Evolutionary conservation across 2,113 vertebrate species (phyloP).

Genomic region (Pachypanchax playfairii): DNA sequence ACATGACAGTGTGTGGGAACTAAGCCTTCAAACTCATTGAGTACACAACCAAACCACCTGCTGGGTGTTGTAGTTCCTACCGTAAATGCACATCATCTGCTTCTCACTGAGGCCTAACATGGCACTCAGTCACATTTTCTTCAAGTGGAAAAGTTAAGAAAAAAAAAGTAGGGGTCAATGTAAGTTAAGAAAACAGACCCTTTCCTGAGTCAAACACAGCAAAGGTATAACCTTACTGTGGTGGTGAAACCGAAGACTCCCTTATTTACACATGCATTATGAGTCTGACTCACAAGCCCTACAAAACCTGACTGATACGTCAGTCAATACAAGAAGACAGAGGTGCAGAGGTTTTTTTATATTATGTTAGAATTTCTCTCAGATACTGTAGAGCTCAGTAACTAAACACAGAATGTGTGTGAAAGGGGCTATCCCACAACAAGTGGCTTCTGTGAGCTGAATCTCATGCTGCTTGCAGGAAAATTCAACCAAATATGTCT

Average conservation of each 20-base stretch:
- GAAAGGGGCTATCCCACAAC: conserved; percentile 34
- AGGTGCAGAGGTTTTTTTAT: conserved; percentile 8
- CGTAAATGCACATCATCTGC: conserved; percentile 45
- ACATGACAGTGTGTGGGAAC: not conserved
- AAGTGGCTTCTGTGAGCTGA: conserved; percentile 56
- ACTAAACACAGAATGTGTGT: conserved; percentile 32
- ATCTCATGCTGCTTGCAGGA: conserved; percentile 42
- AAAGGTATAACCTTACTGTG: conserved; percentile 72
- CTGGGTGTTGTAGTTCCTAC: conserved; percentile 11
- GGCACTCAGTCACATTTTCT: conserved; percentile 77
- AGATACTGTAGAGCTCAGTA: conserved; percentile 33
- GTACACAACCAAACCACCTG: not conserved
- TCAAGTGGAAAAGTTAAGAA: conserved; percentile 68
- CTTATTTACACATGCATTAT: conserved; percentile 66
- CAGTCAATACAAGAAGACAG: conserved; percentile 20
- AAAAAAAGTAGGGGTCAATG: conserved; percentile 74
- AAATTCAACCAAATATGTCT: conserved; percentile 65
- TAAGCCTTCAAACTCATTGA: not conserved
- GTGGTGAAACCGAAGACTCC: conserved; percentile 71
- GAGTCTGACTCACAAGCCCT: conserved; percentile 60
- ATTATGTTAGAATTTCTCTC: conserved; percentile 32
- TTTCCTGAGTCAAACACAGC: conserved; percentile 81
- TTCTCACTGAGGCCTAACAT: conserved; percentile 71
- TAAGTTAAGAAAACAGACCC: conserved; percentile 81
- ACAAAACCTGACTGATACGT: conserved; percentile 48